Percentiles rank a stretch among this genome's conserved stretches.
Conservation (phyloP, 2,113 vertebrate genomes). For the Ranitomeya imitator region DNA sequence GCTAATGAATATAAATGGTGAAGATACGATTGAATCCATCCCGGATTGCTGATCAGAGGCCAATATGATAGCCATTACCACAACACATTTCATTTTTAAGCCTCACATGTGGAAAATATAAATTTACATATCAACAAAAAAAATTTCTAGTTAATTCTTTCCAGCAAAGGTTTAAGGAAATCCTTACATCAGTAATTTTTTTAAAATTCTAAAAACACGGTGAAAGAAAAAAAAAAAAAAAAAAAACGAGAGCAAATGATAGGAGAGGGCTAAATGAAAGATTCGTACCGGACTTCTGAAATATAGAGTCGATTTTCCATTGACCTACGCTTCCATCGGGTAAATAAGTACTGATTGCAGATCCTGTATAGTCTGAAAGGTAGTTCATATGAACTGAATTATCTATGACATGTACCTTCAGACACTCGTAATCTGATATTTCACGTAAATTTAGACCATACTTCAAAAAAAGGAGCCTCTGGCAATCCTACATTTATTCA, state of each 20-base stretch:
- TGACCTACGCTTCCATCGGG: conserved; percentile 71
- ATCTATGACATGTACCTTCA: conserved; percentile 83
- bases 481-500: conserved; percentile 74
- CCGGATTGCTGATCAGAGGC: conserved; percentile 46
- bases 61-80: conserved; percentile 27
- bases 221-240: conserved; percentile 37
- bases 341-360: conserved; percentile 74
- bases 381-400: conserved; percentile 86
- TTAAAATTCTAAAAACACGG: conserved; percentile 7
- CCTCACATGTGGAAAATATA: conserved; percentile 30
- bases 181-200: neutral
- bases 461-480: conserved; percentile 74
- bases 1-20: neutral
- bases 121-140: neutral
- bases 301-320: conserved; percentile 70
- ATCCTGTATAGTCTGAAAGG: conserved; percentile 74
- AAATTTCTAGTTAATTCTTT: conserved; percentile 48
- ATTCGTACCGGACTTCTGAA: conserved; percentile 58
- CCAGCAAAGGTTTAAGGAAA: neutral
- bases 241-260: neutral
- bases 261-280: conserved; percentile 17
- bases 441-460: conserved; percentile 87
- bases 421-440: conserved; percentile 82
- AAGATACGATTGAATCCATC: conserved; percentile 57
- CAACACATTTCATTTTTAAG: conserved; percentile 41